A percentile compares a stretch with the other conserved stretches of the same genome.
Evolutionary conservation across 1,140 invertebrate species (phyloP).

Genomic region (Palaemon carinicauda): DNA sequence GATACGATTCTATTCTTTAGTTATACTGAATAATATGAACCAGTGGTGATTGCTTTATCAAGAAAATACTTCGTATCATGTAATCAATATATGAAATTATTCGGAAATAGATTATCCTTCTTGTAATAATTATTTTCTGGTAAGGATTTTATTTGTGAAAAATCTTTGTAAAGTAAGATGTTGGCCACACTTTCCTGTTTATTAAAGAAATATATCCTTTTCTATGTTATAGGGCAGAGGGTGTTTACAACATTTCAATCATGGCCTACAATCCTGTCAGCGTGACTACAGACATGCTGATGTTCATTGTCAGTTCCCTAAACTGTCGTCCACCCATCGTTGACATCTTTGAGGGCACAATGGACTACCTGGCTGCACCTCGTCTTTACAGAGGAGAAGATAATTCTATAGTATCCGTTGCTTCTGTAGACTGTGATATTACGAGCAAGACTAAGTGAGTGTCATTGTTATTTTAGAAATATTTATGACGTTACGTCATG

Average conservation of each 20-base stretch:
- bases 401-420: slow-evolving; percentile 20
- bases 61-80: no score
- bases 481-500: no score
- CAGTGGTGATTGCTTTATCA: no score
- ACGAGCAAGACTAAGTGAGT: slow-evolving; percentile 57
- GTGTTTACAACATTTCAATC: slow-evolving; percentile 59
- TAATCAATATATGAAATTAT: no score
- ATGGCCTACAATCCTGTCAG: slow-evolving; percentile 54
- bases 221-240: slow-evolving; percentile 12
- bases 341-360: slow-evolving; percentile 59
- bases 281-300: slow-evolving; percentile 54
- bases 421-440: slow-evolving; percentile 40
- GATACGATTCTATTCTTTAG: no score
- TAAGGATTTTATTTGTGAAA: no score
- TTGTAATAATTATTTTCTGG: no score
- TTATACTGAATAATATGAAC: no score
- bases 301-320: slow-evolving; percentile 61
- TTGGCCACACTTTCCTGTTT: background rate
- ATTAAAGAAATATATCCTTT: background rate
- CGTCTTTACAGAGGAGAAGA: background rate
- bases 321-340: slow-evolving; percentile 60
- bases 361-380: slow-evolving; percentile 41
- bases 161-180: no score
- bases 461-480: no score
- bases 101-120: no score